Conservation (phyloP, 1,140 invertebrate genomes). For the Bombus waltoni region DNA sequence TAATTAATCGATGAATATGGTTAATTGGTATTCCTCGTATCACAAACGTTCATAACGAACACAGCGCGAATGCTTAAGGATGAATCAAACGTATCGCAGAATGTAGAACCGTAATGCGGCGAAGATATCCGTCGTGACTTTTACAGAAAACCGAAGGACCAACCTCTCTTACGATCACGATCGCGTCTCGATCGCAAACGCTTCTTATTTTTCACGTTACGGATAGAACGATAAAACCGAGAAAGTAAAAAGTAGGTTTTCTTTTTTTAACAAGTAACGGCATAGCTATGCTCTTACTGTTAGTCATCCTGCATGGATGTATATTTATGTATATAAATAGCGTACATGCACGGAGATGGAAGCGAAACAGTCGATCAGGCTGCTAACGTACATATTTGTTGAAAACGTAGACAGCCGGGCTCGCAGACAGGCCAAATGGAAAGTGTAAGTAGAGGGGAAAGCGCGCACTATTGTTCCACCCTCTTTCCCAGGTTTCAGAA, state of each 20-base stretch:
- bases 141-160: too few relatives aligned
- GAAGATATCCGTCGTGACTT: background rate
- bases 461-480: constrained; percentile 55
- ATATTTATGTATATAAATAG: background rate
- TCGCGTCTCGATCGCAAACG: background rate
- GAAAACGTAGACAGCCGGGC: background rate
- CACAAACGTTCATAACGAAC: background rate
- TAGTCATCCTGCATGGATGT: background rate
- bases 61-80: too few relatives aligned
- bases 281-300: background rate
- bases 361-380: constrained; percentile 30
- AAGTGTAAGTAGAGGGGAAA: constrained; percentile 52
- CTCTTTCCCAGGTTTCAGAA: constrained; percentile 63
- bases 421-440: constrained; percentile 37
- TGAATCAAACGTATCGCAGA: background rate
- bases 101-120: too few relatives aligned
- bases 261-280: background rate
- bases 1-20: background rate
- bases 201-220: background rate
- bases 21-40: background rate
- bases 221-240: background rate
- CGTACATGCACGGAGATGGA: background rate
- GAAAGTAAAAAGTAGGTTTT: background rate
- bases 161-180: background rate
- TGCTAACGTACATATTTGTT: background rate